Evolutionary conservation across 2,888 invertebrate species (phyloP), one percentile per base, ranked within the genome.

Genomic region (Portevinia maculata): DNA sequence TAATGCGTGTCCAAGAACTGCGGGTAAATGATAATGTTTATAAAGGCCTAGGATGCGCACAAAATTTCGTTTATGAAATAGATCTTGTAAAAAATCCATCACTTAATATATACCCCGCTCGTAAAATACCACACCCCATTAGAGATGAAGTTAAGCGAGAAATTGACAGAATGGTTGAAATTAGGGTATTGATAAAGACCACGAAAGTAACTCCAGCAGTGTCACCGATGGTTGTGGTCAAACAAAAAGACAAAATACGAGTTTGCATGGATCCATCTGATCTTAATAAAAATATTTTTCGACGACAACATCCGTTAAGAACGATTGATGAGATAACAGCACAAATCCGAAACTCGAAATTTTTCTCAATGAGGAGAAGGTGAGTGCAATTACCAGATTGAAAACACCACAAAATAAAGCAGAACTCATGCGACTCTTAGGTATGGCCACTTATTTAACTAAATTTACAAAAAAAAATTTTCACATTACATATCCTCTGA

Each of bases 361-460:
- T n/a, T n/a, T n/a, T n/a, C n/a, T n/a, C n/a, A n/a, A 60, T 21
- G 44, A 60, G 6, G 44, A 60, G 11, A 60, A 60, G 41, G 44
- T 60, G 4, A 60, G 44, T 17, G 59, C 59, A 59, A 59, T 44
- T 11, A 44, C 6, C 17, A 39, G 59, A 59, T 32, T 59, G 11
- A 41, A 44, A 30, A 59, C 24, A 28, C n/a, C n/a, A 34, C 34
- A 34, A n/a, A 34, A 34, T 34, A 34, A 34, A 34, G 34, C 34
- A 79, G 5, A 73, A 79, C 65, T 55, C 64, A 11, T 84, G 69
- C 34, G 83, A n/a, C n/a, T n/a, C n/a, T n/a, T n/a, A n/a, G n/a
- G n/a, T n/a, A n/a, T n/a, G n/a, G n/a, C n/a, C n/a, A n/a, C n/a
- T n/a, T n/a, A n/a, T n/a, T n/a, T n/a, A n/a, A n/a, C n/a, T n/a